Evolutionary conservation across 1,140 invertebrate species (phyloP).

Genomic region (Drosophila malerkotliana): DNA sequence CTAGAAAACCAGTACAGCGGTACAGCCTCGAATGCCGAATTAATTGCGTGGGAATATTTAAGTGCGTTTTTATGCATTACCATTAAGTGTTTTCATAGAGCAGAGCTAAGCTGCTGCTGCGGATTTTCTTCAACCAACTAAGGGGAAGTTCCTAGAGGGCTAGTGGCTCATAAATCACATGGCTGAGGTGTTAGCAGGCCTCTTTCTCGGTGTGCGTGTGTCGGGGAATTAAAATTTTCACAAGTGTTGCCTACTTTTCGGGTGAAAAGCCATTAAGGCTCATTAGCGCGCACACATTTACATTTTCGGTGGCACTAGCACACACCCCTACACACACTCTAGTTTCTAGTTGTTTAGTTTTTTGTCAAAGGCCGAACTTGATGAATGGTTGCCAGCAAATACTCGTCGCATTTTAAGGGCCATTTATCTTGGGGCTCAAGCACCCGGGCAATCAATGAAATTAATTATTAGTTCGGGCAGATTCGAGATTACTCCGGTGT

Average conservation of each 20-base stretch:
- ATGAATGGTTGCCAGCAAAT: constrained; percentile 33
- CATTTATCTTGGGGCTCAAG: constrained; percentile 24
- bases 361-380: constrained; percentile 29
- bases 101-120: constrained; percentile 8
- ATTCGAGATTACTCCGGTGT: constrained; percentile 31
- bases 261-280: constrained; percentile 63
- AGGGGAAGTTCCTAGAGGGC: constrained; percentile 1
- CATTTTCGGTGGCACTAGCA: constrained; percentile 1
- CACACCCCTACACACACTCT: constrained; percentile 1
- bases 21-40: constrained; percentile 51
- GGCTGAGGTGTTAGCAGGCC: constrained; percentile 59
- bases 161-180: constrained; percentile 65
- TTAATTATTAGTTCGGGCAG: constrained; percentile 68
- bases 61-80: constrained; percentile 81
- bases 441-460: constrained; percentile 48
- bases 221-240: constrained; percentile 65
- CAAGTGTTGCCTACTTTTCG: constrained; percentile 74
- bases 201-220: constrained; percentile 47
- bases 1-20: constrained; percentile 27
- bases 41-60: constrained; percentile 79
- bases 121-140: constrained; percentile 3
- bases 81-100: constrained; percentile 67
- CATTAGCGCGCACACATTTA: constrained; percentile 54
- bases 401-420: constrained; percentile 11
- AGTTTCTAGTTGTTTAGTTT: constrained; percentile 32